Percentiles rank a stretch among this genome's conserved stretches.
phyloP scores from a whole-genome alignment of 2,113 vertebrate genomes.

The Pelecanus crispus region DNA sequence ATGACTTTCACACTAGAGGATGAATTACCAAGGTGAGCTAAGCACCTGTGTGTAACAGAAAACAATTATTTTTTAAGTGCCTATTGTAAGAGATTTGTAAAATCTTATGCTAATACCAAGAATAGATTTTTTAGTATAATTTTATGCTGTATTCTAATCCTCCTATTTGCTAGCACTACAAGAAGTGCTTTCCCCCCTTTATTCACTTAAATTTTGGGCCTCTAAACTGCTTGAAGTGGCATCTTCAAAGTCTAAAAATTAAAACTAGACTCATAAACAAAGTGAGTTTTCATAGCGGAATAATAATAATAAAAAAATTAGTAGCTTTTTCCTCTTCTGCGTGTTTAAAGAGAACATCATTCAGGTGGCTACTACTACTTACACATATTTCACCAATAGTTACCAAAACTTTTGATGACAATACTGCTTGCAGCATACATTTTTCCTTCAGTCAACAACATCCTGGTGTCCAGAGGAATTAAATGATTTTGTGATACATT shows the following conservation, averaged over 20 bases:
- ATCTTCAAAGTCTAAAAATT: not conserved
- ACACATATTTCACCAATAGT: accelerated
- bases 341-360: not conserved
- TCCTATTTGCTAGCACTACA: not conserved
- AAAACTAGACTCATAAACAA: not conserved
- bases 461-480: not conserved
- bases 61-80: not conserved
- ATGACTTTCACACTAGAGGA: not conserved
- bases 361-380: not conserved
- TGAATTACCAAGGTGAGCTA: not conserved
- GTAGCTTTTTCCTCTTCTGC: not conserved
- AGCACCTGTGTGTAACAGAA: not conserved
- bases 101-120: not conserved
- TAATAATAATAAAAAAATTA: not conserved
- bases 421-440: not conserved
- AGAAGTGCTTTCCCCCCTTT: not conserved
- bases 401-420: not conserved
- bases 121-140: not conserved
- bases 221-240: not conserved
- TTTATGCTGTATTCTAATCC: not conserved
- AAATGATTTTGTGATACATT: not conserved
- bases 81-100: not conserved
- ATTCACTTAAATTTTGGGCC: not conserved
- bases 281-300: not conserved
- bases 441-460: not conserved